These are phyloP conservation scores for Cherax quadricarinatus DNA, from an alignment of 1,140 invertebrate species.

Conservation along the genomic window DNA sequence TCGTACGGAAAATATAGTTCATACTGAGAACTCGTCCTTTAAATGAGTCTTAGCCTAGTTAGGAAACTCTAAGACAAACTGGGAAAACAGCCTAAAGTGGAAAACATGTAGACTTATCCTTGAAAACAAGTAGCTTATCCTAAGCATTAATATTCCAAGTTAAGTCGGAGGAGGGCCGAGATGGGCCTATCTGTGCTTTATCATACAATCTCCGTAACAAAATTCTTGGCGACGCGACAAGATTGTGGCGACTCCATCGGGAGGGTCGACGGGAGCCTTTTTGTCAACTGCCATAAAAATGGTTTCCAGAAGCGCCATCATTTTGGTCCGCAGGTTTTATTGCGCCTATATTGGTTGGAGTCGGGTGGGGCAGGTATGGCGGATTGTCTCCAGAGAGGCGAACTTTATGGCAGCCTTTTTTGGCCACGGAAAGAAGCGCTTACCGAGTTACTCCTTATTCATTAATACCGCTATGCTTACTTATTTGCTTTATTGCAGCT, in stretches of 20 bases:
- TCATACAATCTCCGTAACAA: background rate
- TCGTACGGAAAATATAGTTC: too few relatives aligned
- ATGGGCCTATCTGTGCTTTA: background rate
- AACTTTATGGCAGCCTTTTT: background rate
- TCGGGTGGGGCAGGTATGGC: slow-evolving; percentile 1
- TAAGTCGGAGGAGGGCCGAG: too few relatives aligned
- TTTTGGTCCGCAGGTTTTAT: slow-evolving; percentile 15
- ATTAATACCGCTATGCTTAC: background rate
- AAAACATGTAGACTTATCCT: too few relatives aligned
- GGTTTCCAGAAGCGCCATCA: slow-evolving; percentile 18
- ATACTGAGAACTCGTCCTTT: too few relatives aligned
- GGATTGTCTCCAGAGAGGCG: background rate
- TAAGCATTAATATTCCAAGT: too few relatives aligned
- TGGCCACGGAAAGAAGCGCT: background rate
- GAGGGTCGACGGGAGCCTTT: slow-evolving; percentile 4
- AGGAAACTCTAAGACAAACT: too few relatives aligned
- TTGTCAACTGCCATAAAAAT: slow-evolving; percentile 13
- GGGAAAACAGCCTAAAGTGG: too few relatives aligned
- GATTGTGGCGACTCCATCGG: slow-evolving; percentile 15
- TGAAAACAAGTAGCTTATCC: too few relatives aligned
- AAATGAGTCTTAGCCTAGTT: too few relatives aligned
- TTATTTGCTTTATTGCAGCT: background rate
- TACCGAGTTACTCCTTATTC: background rate
- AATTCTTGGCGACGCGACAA: background rate
- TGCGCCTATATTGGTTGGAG: slow-evolving; percentile 8